Evolutionary conservation across 1,140 invertebrate genomes (phyloP).

Genomic region (Triops cancriformis): DNA sequence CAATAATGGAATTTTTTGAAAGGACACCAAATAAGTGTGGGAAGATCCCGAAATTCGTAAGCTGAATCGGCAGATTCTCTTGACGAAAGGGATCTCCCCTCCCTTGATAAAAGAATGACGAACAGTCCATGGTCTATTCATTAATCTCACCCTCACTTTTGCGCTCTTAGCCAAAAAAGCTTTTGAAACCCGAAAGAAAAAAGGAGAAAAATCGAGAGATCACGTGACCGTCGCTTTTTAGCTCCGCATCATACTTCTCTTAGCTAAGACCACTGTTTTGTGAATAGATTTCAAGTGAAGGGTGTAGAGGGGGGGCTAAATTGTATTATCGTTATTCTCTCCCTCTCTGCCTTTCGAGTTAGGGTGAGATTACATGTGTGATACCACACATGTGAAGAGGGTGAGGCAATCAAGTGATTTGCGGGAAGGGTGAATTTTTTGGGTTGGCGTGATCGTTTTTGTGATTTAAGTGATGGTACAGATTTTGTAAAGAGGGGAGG

Average conservation of each 20-base stretch:
- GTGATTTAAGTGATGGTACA: no score
- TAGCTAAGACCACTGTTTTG: not conserved
- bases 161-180: not conserved
- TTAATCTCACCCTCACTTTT: not conserved
- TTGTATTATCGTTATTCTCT: not conserved
- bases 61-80: no score
- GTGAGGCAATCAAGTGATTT: not conserved
- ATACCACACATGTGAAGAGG: not conserved
- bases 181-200: not conserved
- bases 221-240: not conserved
- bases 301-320: not conserved
- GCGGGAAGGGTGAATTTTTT: not conserved
- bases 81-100: no score
- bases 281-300: not conserved
- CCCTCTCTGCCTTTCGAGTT: not conserved
- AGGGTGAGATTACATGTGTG: slow-evolving; percentile 9
- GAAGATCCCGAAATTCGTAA: no score
- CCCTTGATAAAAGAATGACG: no score
- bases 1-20: no score
- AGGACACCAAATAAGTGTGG: no score
- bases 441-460: not conserved
- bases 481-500: no score
- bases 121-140: not conserved
- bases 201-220: not conserved
- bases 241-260: not conserved